A percentile compares a stretch with the other conserved stretches of the same genome.
Evolutionary conservation across 35 echinoderm and acorn worm genomes (phyloP).

Genomic region (Acanthaster planci): DNA sequence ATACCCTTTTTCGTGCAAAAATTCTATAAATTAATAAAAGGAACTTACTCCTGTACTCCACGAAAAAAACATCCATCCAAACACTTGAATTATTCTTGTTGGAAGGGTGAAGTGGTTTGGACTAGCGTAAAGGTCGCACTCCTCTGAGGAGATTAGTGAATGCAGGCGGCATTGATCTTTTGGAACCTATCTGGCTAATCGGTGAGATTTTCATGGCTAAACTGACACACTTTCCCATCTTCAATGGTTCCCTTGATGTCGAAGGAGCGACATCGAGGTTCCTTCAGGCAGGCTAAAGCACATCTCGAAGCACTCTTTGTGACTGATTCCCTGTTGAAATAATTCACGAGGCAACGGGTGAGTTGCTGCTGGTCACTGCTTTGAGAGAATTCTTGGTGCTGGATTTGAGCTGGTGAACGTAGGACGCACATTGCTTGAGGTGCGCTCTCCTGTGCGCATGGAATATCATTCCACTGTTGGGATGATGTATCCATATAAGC

Average conservation of each 20-base stretch:
- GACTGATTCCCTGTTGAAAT: not conserved
- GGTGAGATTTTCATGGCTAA: not conserved
- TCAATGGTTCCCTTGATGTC: not conserved
- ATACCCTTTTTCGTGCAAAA: no score
- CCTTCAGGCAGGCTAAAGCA: not conserved
- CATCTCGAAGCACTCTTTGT: not conserved
- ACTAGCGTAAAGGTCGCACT: no score
- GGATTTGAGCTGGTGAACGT: not conserved
- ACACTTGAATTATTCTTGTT: no score
- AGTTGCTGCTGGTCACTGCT: not conserved
- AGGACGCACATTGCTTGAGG: not conserved
- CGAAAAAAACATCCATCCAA: no score
- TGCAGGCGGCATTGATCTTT: not conserved
- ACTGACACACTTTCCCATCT: conserved; percentile 5
- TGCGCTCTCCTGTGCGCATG: not conserved
- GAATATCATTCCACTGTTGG: not conserved
- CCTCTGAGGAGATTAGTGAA: not conserved
- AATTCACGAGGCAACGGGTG: not conserved
- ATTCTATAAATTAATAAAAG: no score
- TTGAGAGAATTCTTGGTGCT: not conserved
- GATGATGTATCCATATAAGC: not conserved
- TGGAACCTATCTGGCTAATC: not conserved
- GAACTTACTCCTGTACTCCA: no score
- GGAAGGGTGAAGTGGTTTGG: no score
- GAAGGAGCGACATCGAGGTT: conserved; percentile 8